phyloP scores from a whole-genome alignment of 2,888 invertebrate species.

The Rotaria sp. region DNA sequence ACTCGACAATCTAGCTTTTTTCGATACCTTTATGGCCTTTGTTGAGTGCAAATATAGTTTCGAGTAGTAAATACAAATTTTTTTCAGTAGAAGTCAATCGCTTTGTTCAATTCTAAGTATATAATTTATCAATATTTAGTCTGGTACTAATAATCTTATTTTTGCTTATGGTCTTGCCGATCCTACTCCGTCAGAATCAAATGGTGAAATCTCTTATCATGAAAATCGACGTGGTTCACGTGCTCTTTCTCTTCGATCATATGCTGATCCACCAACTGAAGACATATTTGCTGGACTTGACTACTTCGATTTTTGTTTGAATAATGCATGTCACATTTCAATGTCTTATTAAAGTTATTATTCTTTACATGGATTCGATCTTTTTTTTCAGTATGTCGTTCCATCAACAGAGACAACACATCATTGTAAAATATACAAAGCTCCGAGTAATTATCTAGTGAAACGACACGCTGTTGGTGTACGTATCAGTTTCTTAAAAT shows the following conservation, averaged over 20 bases:
- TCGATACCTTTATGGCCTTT: too few species aligned
- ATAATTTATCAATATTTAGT: background rate
- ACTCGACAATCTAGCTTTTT: too few species aligned
- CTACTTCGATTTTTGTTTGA: background rate
- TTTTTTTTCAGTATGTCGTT: background rate
- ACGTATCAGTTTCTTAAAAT: background rate
- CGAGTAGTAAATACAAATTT: too few species aligned
- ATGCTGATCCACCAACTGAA: background rate
- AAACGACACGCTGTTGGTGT: background rate
- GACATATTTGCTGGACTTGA: background rate
- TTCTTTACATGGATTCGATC: too few species aligned
- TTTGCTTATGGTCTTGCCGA: slow-evolving; percentile 33
- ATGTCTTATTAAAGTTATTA: background rate
- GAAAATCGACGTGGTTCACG: background rate
- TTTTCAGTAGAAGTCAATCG: too few species aligned
- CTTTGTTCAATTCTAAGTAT: too few species aligned
- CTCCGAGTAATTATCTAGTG: background rate
- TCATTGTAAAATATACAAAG: background rate
- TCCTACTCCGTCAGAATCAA: too few species aligned
- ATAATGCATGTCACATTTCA: background rate
- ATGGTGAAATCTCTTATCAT: background rate
- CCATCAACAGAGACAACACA: background rate
- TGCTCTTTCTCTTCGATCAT: background rate
- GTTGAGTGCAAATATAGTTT: too few species aligned
- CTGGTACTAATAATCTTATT: slow-evolving; percentile 21